Evolutionary conservation across 92 coral and sea anemone genomes (phyloP).

Genomic region (Heliopora coerulea): DNA sequence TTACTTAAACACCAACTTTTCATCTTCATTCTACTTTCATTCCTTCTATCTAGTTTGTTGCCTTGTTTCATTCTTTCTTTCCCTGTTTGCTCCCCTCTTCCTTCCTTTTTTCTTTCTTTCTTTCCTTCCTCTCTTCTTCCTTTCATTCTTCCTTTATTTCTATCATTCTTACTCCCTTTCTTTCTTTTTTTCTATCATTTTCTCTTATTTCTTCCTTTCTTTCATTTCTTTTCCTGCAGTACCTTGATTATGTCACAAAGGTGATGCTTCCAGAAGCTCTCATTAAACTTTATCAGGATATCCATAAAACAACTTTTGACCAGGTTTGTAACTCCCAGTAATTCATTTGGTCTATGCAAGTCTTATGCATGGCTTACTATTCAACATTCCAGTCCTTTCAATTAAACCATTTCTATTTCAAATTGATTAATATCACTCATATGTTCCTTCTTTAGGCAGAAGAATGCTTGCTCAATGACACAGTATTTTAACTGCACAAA

Average conservation of each 20-base stretch:
- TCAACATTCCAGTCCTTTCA: too few species aligned
- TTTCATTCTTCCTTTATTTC: too few species aligned
- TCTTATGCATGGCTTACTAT: too few species aligned
- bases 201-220: neutral
- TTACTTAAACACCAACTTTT: too few species aligned
- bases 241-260: conserved; percentile 34
- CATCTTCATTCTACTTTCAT: too few species aligned
- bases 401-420: neutral
- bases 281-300: conserved; percentile 28
- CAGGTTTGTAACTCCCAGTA: conserved; percentile 16
- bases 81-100: too few species aligned
- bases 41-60: too few species aligned
- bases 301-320: conserved; percentile 9
- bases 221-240: conserved; percentile 21
- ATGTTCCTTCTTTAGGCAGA: conserved; percentile 25
- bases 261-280: conserved; percentile 39
- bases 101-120: too few species aligned
- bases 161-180: neutral
- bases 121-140: too few species aligned
- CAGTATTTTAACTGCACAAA: neutral
- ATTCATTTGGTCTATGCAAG: too few species aligned
- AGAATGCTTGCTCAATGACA: conserved; percentile 31
- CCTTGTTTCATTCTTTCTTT: too few species aligned
- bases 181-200: neutral
- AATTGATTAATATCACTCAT: neutral